Evolutionary conservation across 1,140 invertebrate genomes (phyloP).

Genomic region (Caerostris extrusa): DNA sequence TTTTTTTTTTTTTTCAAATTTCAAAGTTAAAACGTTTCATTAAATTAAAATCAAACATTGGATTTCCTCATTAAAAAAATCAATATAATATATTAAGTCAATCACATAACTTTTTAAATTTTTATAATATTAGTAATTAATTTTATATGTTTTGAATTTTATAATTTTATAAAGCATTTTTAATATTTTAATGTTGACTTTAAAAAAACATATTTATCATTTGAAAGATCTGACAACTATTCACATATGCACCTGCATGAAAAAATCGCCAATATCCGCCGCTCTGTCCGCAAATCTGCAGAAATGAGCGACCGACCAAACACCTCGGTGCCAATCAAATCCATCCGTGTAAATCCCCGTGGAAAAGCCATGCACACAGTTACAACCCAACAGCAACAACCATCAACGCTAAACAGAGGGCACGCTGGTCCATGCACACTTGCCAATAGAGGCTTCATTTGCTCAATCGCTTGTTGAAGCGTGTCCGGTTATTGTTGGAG

Average conservation of each 20-base stretch:
- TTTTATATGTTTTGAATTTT: too few relatives aligned
- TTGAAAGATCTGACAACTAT: too few relatives aligned
- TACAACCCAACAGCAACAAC: constrained; percentile 17
- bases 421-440: neutral
- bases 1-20: too few relatives aligned
- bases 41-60: too few relatives aligned
- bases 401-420: constrained; percentile 60
- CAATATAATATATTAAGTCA: too few relatives aligned
- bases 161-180: too few relatives aligned
- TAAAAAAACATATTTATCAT: too few relatives aligned
- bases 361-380: neutral
- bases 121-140: too few relatives aligned
- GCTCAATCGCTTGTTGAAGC: constrained; percentile 67
- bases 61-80: too few relatives aligned
- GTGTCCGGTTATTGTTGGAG: constrained; percentile 73
- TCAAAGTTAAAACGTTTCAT: too few relatives aligned
- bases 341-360: neutral
- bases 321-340: neutral
- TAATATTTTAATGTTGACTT: too few relatives aligned
- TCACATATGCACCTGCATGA: neutral
- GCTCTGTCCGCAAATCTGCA: neutral
- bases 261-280: neutral
- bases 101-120: too few relatives aligned
- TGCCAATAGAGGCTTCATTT: constrained; percentile 18
- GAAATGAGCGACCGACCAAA: neutral